phyloP scores from a whole-genome alignment of 2,888 invertebrate genomes.

The Phrixothrix hirtus region DNA sequence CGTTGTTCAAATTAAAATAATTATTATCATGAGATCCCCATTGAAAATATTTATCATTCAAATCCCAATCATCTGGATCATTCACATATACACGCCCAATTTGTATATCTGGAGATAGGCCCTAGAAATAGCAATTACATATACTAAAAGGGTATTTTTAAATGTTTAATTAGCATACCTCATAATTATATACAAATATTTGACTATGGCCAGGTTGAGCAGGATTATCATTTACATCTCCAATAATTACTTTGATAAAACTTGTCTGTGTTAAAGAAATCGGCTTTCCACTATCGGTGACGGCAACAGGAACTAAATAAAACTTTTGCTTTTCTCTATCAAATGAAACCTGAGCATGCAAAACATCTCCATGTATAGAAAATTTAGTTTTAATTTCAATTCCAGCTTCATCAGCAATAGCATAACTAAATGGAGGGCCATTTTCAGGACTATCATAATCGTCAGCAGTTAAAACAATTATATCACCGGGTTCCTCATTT shows the following conservation, averaged over 20 bases:
- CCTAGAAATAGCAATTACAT: constrained; percentile 54
- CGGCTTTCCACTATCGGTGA: constrained; percentile 83
- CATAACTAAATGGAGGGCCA: constrained; percentile 83
- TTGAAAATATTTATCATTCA: constrained; percentile 85
- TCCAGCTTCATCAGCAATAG: constrained; percentile 67
- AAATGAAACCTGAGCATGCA: constrained; percentile 75
- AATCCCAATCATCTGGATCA: constrained; percentile 97
- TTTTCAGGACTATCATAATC: constrained; percentile 83
- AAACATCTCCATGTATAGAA: constrained; percentile 66
- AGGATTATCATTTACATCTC: constrained; percentile 91
- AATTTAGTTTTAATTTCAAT: constrained; percentile 74
- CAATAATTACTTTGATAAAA: constrained; percentile 85
- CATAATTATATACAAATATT: constrained; percentile 94
- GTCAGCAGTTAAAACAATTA: constrained; percentile 69
- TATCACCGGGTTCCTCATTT: constrained; percentile 70
- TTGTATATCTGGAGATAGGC: constrained; percentile 76
- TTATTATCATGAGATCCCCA: constrained; percentile 64
- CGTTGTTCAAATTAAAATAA: constrained; percentile 73
- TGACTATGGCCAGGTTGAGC: constrained; percentile 87
- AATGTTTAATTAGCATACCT: constrained; percentile 58
- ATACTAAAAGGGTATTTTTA: constrained; percentile 3
- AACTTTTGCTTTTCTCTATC: constrained; percentile 87
- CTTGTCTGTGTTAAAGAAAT: constrained; percentile 73
- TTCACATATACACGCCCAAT: constrained; percentile 93
- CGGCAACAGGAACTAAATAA: constrained; percentile 85